Base-by-base conservation (phyloP, 2,888 invertebrate genomes). In the Pediacus dermestoides region DNA sequence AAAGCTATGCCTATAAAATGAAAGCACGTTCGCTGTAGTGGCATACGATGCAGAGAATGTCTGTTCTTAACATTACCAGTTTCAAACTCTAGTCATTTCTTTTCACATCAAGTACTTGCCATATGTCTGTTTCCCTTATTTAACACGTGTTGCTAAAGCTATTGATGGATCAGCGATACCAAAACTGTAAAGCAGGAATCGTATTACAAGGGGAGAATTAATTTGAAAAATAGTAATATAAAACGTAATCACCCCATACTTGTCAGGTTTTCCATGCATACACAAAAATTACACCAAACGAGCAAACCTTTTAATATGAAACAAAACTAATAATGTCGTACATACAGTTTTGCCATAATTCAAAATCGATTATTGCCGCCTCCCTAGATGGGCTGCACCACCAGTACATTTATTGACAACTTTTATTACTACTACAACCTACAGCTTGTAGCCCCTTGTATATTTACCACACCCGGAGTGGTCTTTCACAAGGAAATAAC, bases 1-100 rank as follows among this genome's bases (percentile, higher is more conserved):
- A 43, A 40, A 46, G 42, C 46, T 41, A 37, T 38, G 30, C 35
- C 43, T 30, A 43, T 36, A 43, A 43, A 41, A 43, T 38, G 38
- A 33, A 41, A 43, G 46, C 46, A 46, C 46, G 46, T 46, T 39
- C 14, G 28, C 12, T 7, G 28, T 6, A n/a, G 6, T 6, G 21
- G 21, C 21, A 18, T 18, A 6, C 21, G n/a, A n/a, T n/a, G n/a
- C n/a, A n/a, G n/a, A n/a, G n/a, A n/a, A n/a, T n/a, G n/a, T 18
- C 18, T 18, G 4, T 18, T 18, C 23, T 23, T 23, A 28, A 28
- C n/a, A 13, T 28, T 13, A 14, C 14, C 14, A 28, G 6, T n/a
- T 18, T n/a, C 21, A 7, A 12, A n/a, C 11, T 25, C 4, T 28
- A 28, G 7, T 18, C 16, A 25, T 30, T 13, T 30, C 35, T 9